phyloP scores from a whole-genome alignment of 2,888 invertebrate species.

The Tetramorium bicarinatum region DNA sequence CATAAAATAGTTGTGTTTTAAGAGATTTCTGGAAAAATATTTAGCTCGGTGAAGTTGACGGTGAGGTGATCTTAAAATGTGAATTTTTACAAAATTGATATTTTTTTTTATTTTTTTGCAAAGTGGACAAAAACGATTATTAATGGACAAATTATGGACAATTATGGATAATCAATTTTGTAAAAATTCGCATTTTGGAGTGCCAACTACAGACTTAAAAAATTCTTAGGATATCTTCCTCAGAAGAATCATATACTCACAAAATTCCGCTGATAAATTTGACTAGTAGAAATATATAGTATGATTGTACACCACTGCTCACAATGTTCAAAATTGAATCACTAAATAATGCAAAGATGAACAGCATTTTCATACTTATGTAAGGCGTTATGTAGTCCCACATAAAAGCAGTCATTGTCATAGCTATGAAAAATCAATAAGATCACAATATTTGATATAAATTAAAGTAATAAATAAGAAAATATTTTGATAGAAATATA shows the following conservation, averaged over 20 bases:
- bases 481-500: neutral
- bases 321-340: constrained; percentile 90
- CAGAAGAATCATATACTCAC: constrained; percentile 87
- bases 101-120: no score
- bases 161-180: no score
- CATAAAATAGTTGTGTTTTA: neutral
- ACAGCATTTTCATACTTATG: constrained; percentile 90
- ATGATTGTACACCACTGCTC: constrained; percentile 90
- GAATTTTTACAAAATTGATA: no score
- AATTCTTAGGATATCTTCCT: neutral
- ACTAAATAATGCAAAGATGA: constrained; percentile 90
- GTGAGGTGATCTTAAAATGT: no score
- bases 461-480: neutral
- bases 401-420: constrained; percentile 91
- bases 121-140: no score
- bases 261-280: constrained; percentile 92
- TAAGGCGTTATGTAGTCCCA: constrained; percentile 93
- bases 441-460: neutral
- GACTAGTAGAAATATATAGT: constrained; percentile 90
- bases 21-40: neutral
- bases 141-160: no score
- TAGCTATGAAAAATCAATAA: constrained; percentile 87
- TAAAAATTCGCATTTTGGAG: no score
- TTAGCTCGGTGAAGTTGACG: no score
- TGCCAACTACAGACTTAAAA: neutral